A percentile compares a stretch with the other conserved stretches of the same genome.
These are phyloP conservation scores for Acanthisitta chloris DNA, from an alignment of 2,113 vertebrate genomes.

Conservation along the genomic window DNA sequence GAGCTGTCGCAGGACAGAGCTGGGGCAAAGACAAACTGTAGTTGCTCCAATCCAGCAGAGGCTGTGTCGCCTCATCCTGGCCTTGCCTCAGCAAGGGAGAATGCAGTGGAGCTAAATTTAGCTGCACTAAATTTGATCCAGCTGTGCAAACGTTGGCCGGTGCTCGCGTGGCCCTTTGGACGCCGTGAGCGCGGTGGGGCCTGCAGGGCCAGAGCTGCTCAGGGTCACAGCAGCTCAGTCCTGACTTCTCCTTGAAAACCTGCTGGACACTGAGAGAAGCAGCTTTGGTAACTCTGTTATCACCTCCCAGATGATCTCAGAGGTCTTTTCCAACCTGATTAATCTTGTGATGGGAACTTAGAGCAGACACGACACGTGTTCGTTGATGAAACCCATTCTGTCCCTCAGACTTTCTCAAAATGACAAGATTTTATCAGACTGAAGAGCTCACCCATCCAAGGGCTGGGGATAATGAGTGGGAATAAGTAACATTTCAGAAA, in stretches of 20 bases:
- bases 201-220: background rate
- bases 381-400: background rate
- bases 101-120: background rate
- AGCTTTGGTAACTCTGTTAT: accelerated
- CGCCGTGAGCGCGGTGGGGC: background rate
- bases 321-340: no score
- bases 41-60: accelerated
- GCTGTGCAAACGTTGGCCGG: background rate
- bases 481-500: conserved; percentile 10
- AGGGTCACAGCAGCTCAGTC: background rate
- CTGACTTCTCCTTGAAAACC: background rate
- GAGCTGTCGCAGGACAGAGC: background rate
- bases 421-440: background rate
- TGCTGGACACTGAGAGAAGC: accelerated
- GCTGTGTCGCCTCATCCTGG: background rate
- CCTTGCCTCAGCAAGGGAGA: background rate
- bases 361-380: no score
- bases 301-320: no score
- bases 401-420: background rate
- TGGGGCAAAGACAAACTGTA: background rate
- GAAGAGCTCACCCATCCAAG: background rate
- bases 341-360: no score
- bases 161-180: accelerated
- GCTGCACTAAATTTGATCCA: background rate
- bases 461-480: background rate